Base-by-base conservation (phyloP, 2,797 vertebrate genomes). In the Macrochelys suwanniensis region DNA sequence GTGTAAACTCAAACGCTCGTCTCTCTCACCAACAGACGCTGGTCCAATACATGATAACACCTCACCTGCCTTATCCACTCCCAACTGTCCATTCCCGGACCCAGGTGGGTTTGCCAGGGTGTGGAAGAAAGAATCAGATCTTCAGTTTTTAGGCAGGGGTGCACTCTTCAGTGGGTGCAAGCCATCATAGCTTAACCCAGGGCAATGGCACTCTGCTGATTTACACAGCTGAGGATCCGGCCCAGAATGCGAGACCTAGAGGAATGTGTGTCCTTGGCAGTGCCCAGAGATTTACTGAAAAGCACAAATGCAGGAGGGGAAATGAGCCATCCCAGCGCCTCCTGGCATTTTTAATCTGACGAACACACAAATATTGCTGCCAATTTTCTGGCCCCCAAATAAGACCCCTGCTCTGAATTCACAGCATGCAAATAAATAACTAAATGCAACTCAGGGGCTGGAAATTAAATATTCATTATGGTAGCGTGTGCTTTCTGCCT, bases 141-240 rank as follows among this genome's bases (percentile, higher is more conserved):
- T 95, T 96, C 91, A 87, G 90, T 85, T 94, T 92, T 89, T 57
- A 76, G 82, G 33, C 71, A 50, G 26, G 23, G 79, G 26, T 13
- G 2, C 16, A 33, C 61, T 87, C 84, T 28, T 57, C 45, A 5
- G 76, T 49, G 0, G 15, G 1, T 79, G 6, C 25, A 49, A 96
- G 89, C 51, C 4, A 37, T 74, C 54, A 51, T 53, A 1, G 11
- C 0, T 0, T 68, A 19, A 4, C 15, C 0, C 0, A 11, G 33
- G 61, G 61, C 61, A 10, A 15, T 19, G 23, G 10, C 5, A 11
- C 0, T 11, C 76, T 2, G 42, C 28, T 21, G 56, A 93, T 68
- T 11, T 21, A 33, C 15, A 16, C 25, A 56, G 56, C 65, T 4
- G 0, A 71, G 90, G 16, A 3, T 6, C 25, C 71, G 53, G 47